A percentile compares a stretch with the other conserved stretches of the same genome.
Evolutionary conservation across 2,888 invertebrate genomes (phyloP).

Genomic region (Trichacis sp.): DNA sequence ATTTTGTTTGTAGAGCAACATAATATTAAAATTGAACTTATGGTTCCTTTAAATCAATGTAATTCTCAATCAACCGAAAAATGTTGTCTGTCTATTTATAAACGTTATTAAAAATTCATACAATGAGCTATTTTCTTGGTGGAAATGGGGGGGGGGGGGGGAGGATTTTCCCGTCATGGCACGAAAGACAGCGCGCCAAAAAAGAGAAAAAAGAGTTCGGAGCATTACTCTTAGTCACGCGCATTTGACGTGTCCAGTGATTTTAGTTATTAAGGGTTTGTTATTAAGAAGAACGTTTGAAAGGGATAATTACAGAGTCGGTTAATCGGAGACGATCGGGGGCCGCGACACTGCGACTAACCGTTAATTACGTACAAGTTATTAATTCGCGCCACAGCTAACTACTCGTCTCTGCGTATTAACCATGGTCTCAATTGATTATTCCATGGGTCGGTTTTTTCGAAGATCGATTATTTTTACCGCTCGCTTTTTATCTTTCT

Average conservation of each 20-base stretch:
- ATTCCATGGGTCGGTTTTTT: constrained; percentile 38
- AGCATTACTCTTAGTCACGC: constrained; percentile 17
- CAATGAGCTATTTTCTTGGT: no score
- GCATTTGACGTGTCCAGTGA: constrained; percentile 34
- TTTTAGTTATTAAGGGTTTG: constrained; percentile 28
- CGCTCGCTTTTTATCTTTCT: background rate
- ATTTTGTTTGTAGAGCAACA: no score
- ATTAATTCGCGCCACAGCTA: constrained; percentile 60
- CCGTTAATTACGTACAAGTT: constrained; percentile 60
- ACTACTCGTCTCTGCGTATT: constrained; percentile 52
- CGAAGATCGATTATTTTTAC: background rate
- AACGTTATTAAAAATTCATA: no score
- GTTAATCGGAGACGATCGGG: constrained; percentile 54
- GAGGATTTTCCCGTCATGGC: background rate
- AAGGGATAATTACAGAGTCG: constrained; percentile 35
- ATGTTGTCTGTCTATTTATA: no score
- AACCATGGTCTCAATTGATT: constrained; percentile 57
- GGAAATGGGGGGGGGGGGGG: background rate
- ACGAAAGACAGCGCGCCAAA: constrained; percentile 5
- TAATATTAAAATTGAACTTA: no score
- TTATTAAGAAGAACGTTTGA: constrained; percentile 12
- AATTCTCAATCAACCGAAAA: no score
- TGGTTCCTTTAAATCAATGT: no score
- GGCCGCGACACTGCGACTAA: constrained; percentile 45
- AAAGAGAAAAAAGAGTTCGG: constrained; percentile 13